A percentile compares a stretch with the other conserved stretches of the same genome.
Conservation (phyloP, 2,797 vertebrate genomes). For the Cossypha dichroa region DNA sequence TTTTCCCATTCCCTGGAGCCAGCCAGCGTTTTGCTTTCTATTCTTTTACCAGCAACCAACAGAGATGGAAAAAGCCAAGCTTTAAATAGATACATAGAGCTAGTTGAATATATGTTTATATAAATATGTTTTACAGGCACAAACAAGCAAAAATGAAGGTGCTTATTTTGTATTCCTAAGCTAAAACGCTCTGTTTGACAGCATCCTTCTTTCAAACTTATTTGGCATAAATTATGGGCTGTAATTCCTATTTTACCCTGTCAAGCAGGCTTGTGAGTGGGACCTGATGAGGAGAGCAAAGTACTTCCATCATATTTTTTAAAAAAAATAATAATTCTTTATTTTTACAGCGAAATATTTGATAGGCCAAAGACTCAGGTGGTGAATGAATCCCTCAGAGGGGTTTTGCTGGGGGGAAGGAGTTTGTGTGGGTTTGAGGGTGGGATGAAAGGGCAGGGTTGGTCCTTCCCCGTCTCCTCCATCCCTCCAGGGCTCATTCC, state of each 20-base stretch:
- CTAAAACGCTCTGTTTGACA: background rate
- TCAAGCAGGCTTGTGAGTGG: background rate
- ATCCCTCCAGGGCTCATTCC: constrained; percentile 22
- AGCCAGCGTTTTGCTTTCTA: background rate
- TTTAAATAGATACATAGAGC: background rate
- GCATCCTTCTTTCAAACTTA: background rate
- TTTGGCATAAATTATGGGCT: background rate
- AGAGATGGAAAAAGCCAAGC: background rate
- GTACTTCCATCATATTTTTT: background rate
- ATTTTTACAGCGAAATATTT: constrained; percentile 9
- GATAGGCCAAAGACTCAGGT: background rate
- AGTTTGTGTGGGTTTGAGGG: background rate
- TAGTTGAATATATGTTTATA: background rate
- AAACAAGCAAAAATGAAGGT: background rate
- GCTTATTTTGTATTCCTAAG: background rate
- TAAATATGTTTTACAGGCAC: background rate
- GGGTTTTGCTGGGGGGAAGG: background rate
- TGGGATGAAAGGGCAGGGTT: background rate
- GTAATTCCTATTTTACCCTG: background rate
- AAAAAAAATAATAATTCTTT: background rate
- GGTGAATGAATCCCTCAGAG: background rate
- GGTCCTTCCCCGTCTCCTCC: background rate
- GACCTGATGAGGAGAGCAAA: background rate
- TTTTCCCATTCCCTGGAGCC: background rate
- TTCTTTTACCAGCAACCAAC: background rate